A percentile compares a stretch with the other conserved stretches of the same genome.
These are phyloP conservation scores for Erpetoichthys calabaricus DNA, from an alignment of 2,797 vertebrate species.

Conservation along the genomic window DNA sequence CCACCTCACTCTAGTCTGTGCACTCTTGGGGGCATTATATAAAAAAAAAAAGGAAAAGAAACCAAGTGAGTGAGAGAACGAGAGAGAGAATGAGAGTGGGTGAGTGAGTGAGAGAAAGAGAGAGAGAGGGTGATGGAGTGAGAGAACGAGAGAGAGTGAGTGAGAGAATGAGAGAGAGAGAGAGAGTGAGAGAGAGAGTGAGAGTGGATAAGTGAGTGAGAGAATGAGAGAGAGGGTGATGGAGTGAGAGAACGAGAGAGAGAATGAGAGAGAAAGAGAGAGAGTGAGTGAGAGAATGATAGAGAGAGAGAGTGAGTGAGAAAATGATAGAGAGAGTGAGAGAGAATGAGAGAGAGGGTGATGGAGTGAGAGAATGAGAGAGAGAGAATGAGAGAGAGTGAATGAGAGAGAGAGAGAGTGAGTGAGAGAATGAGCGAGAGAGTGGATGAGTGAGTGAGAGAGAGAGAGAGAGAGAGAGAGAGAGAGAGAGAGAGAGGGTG, in stretches of 20 bases:
- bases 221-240: neutral
- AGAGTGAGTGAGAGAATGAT: slow-evolving; percentile 33
- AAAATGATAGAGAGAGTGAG: too few species aligned
- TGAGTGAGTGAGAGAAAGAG: too few species aligned
- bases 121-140: too few species aligned
- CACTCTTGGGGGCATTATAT: too few species aligned
- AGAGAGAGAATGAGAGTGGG: too few species aligned
- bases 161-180: neutral
- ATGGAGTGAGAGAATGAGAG: slow-evolving; percentile 35
- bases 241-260: slow-evolving; percentile 11
- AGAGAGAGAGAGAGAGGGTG: neutral
- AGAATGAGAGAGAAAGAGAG: too few species aligned
- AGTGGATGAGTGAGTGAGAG: neutral
- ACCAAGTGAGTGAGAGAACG: too few species aligned
- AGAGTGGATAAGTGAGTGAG: neutral
- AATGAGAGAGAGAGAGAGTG: slow-evolving; percentile 30
- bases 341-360: slow-evolving; percentile 6
- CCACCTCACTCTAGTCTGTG: neutral
- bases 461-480: neutral
- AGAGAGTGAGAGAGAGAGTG: neutral
- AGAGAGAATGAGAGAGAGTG: too few species aligned
- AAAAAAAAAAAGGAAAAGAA: too few species aligned
- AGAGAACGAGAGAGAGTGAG: neutral
- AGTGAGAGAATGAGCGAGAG: slow-evolving; percentile 38
- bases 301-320: too few species aligned